Conservation (phyloP, 2,888 invertebrate species). For the Leucoma salicis region DNA sequence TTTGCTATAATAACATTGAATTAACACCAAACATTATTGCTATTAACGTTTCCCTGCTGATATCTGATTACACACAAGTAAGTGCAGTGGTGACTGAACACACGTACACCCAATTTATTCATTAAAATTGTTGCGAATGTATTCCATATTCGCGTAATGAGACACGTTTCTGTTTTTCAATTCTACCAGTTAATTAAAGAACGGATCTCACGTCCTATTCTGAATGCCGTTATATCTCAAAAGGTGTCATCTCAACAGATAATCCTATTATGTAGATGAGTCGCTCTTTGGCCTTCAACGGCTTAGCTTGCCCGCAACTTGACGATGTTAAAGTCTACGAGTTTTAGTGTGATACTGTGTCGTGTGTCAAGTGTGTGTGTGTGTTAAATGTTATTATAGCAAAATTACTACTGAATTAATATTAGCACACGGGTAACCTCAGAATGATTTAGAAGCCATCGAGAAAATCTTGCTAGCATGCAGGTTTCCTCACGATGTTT, state of each 20-base stretch:
- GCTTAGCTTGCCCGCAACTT: constrained; percentile 12
- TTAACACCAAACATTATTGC: too few species aligned
- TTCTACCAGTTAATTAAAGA: constrained; percentile 14
- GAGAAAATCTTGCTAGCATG: too few species aligned
- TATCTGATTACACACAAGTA: too few species aligned
- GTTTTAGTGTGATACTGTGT: constrained; percentile 1
- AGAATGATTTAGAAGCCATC: too few species aligned
- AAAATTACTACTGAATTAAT: too few species aligned
- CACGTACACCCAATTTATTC: background rate
- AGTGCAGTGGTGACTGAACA: too few species aligned
- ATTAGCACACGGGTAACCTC: too few species aligned
- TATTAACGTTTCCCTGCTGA: too few species aligned
- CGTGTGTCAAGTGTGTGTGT: background rate
- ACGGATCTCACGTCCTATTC: constrained; percentile 12
- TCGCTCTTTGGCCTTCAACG: constrained; percentile 9
- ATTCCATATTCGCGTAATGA: background rate
- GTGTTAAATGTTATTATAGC: too few species aligned
- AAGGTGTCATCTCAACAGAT: constrained; percentile 21
- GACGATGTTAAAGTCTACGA: constrained; percentile 24
- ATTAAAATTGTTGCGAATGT: background rate
- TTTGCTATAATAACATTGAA: too few species aligned
- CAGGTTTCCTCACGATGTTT: too few species aligned
- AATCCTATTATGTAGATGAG: constrained; percentile 32
- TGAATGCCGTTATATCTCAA: constrained; percentile 27
- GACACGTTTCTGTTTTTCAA: background rate